phyloP scores from a whole-genome alignment of 2,113 vertebrate species.

The Lates calcarifer region DNA sequence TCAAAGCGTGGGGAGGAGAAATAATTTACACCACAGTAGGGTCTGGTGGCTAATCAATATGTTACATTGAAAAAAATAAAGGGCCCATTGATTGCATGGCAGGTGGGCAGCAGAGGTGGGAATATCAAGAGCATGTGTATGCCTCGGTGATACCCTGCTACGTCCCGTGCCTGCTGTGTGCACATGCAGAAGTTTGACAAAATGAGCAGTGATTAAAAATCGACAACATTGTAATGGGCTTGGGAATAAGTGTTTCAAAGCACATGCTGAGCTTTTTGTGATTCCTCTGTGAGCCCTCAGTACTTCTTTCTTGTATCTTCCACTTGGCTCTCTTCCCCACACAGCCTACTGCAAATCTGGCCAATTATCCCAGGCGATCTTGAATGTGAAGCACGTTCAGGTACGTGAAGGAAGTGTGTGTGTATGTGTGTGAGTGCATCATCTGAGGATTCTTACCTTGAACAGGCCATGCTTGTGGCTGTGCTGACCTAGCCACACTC shows the following conservation, averaged over 20 bases:
- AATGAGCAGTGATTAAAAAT: conserved; percentile 72
- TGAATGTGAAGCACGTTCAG: conserved; percentile 35
- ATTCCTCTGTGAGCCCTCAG: conserved; percentile 9
- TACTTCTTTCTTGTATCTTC: conserved; percentile 29
- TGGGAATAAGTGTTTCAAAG: conserved; percentile 48
- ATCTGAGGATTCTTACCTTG: conserved; percentile 88
- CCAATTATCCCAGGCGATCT: conserved; percentile 36
- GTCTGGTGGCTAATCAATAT: conserved; percentile 56
- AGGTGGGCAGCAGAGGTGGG: conserved; percentile 44
- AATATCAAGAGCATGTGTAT: conserved; percentile 29
- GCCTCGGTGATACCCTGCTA: conserved; percentile 18
- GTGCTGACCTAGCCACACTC: conserved; percentile 95
- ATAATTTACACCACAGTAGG: conserved; percentile 50
- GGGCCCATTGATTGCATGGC: conserved; percentile 42
- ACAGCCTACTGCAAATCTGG: conserved; percentile 33
- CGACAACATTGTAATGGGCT: conserved; percentile 45
- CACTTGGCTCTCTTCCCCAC: neutral
- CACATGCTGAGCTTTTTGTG: conserved; percentile 24
- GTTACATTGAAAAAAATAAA: conserved; percentile 36
- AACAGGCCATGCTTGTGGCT: conserved; percentile 95
- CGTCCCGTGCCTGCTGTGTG: conserved; percentile 36
- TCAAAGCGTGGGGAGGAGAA: conserved; percentile 31
- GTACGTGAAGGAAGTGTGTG: neutral
- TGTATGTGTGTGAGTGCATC: neutral
- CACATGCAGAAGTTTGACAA: conserved; percentile 43